Conservation (phyloP, 1,140 invertebrate genomes). For the Phortica variegata region DNA sequence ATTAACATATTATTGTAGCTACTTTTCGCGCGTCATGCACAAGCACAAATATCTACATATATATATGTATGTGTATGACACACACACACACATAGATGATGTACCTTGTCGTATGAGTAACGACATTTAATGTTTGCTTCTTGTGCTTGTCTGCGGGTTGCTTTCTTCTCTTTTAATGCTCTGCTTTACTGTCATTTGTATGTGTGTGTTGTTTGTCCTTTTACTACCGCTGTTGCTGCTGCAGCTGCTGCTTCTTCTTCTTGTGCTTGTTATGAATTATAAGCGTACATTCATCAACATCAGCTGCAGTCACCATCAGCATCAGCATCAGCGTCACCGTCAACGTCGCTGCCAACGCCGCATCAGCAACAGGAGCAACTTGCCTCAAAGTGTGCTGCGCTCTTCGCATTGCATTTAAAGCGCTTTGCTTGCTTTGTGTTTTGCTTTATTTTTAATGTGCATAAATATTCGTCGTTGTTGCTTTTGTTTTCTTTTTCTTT, state of each 20-base stretch:
- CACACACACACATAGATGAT: conserved; percentile 1
- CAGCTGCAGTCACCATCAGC: background rate
- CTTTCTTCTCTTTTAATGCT: background rate
- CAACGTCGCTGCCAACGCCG: background rate
- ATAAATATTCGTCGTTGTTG: conserved; percentile 5
- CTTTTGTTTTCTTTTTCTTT: conserved; percentile 37
- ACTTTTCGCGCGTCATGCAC: conserved; percentile 10
- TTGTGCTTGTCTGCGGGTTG: background rate
- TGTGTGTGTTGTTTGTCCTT: conserved; percentile 29
- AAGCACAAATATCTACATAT: conserved; percentile 20
- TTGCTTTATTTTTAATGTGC: background rate
- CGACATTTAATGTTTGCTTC: conserved; percentile 12
- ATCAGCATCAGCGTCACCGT: background rate
- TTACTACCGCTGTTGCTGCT: conserved; percentile 3
- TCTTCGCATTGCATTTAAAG: background rate
- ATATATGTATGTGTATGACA: conserved; percentile 8
- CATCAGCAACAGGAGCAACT: background rate
- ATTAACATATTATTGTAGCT: conserved; percentile 50
- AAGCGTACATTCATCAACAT: conserved; percentile 9
- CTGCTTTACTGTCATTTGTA: too few species aligned
- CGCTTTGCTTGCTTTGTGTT: background rate
- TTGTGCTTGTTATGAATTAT: background rate
- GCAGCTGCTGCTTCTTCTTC: background rate
- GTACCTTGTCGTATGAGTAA: conserved; percentile 13
- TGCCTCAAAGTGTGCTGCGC: too few species aligned